A percentile compares a stretch with the other conserved stretches of the same genome.
Evolutionary conservation across 2,888 invertebrate species (phyloP).

Genomic region (Volucella zonaria): DNA sequence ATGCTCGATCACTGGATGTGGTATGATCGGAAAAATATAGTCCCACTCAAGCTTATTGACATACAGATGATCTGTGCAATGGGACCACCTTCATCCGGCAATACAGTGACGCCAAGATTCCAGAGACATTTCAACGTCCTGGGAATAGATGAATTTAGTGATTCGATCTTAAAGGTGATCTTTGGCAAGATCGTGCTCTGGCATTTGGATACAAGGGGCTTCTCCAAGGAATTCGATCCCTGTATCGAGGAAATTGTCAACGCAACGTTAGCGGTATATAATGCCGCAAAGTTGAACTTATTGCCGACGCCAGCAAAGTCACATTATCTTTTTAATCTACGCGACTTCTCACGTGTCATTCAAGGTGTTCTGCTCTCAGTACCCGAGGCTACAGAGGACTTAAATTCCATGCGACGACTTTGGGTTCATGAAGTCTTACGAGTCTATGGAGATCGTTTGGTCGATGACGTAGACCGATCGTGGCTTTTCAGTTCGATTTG

Average conservation of each 20-base stretch:
- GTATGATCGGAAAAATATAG: slow-evolving; percentile 92
- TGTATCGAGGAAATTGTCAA: slow-evolving; percentile 94
- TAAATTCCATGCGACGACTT: slow-evolving; percentile 92
- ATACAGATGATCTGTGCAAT: slow-evolving; percentile 95
- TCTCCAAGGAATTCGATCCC: slow-evolving; percentile 96
- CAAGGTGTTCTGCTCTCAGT: slow-evolving; percentile 95
- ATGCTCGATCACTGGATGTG: slow-evolving; percentile 95
- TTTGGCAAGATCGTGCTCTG: slow-evolving; percentile 95
- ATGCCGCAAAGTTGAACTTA: slow-evolving; percentile 90
- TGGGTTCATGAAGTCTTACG: slow-evolving; percentile 97
- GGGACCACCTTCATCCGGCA: slow-evolving; percentile 91
- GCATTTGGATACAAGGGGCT: slow-evolving; percentile 98
- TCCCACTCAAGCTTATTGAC: slow-evolving; percentile 91
- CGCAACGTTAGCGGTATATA: slow-evolving; percentile 94
- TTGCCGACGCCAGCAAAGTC: slow-evolving; percentile 96
- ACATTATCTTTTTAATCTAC: slow-evolving; percentile 96
- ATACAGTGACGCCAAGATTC: slow-evolving; percentile 92
- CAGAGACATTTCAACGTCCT: slow-evolving; percentile 93
- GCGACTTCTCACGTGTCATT: slow-evolving; percentile 96
- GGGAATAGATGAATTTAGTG: slow-evolving; percentile 94
- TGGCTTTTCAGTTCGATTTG: slow-evolving; percentile 91
- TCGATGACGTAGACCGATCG: slow-evolving; percentile 90
- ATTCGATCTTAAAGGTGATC: slow-evolving; percentile 91
- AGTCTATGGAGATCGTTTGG: slow-evolving; percentile 95
- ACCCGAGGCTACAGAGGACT: slow-evolving; percentile 94